These are phyloP conservation scores for Cossypha dichroa DNA, from an alignment of 2,797 vertebrate species.

Conservation along the genomic window DNA sequence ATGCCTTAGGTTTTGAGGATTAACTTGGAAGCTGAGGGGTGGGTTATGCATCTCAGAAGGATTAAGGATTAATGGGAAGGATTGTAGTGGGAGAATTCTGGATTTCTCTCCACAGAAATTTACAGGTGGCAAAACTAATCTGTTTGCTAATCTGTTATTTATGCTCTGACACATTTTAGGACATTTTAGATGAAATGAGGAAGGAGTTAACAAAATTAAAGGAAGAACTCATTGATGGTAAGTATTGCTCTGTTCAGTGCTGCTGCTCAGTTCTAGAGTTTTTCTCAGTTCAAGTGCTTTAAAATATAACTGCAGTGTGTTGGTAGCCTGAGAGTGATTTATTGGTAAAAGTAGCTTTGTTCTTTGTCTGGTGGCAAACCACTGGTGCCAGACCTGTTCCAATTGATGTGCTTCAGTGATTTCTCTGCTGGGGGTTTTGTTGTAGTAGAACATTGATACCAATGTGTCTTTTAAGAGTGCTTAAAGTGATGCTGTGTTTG, in stretches of 20 bases:
- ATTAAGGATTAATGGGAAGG: background rate
- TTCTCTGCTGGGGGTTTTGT: background rate
- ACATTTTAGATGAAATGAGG: constrained; percentile 99
- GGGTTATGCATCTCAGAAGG: background rate
- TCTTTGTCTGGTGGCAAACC: background rate
- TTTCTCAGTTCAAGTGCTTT: background rate
- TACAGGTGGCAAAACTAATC: background rate
- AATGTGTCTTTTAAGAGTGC: background rate
- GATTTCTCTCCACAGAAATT: background rate
- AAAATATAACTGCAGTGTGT: background rate
- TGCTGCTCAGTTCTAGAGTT: background rate
- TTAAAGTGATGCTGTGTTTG: background rate
- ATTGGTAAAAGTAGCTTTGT: background rate
- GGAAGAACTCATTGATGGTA: constrained; percentile 98
- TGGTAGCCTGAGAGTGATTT: background rate
- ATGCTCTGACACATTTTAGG: constrained; percentile 76
- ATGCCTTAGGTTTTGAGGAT: background rate
- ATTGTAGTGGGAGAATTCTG: background rate
- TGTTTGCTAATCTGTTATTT: background rate
- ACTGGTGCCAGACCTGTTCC: background rate
- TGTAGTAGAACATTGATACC: background rate
- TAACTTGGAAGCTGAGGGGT: background rate
- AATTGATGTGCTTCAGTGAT: background rate
- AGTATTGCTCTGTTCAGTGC: constrained; percentile 39
- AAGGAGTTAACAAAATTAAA: constrained; percentile 98